Evolutionary conservation across 2,113 vertebrate species (phyloP), one percentile per base, ranked within the genome.

Genomic region (Machaerirhynchus nigripectus): DNA sequence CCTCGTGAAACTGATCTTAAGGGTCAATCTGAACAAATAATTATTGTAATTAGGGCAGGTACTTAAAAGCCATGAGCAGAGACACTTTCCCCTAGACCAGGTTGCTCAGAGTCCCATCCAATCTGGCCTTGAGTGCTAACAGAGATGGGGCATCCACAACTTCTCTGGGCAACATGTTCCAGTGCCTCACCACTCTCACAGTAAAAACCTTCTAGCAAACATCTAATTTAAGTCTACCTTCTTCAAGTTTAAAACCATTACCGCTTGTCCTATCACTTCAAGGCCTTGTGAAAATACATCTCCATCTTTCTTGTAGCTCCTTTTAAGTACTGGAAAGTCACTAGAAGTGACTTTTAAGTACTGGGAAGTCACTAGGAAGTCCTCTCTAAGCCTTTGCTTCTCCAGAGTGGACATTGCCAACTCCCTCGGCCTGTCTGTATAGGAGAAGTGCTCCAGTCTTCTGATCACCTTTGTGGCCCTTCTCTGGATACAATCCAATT

Each of bases 161-260:
- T 73, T 39, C 33, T 31, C 56, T 33, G 17, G 57, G 11, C 21
- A 37, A 31, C 8, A 4, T 24, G 24, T n/a, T 55, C 60, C 30
- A 30, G 4, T 26, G 8, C 20, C 60, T 59, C 21, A 37, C 7
- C 1, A 0, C 14, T 26, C 37, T 15, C 15, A 18, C 6, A 4
- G 31, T 22, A 30, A 59, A 68, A 56, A 44, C 9, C 14, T 17
- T 57, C 8, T n/a, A 31, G 11, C 3, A 26, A 67, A 27, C 18
- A 31, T 31, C 35, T 57, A 13, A 73, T 64, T 64, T 47, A n/a
- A 47, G 11, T 59, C 27, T 37, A 37, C 7, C 11, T 5, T 37
- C 31, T 86, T 50, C 22, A 42, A 35, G 14, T 67, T 67, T 50
- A 68, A 86, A 86, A 68, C 7, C 26, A 37, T 14, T 37, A 21